Conservation (phyloP, 2,113 vertebrate genomes). For the Ctenodactylus gundi region DNA sequence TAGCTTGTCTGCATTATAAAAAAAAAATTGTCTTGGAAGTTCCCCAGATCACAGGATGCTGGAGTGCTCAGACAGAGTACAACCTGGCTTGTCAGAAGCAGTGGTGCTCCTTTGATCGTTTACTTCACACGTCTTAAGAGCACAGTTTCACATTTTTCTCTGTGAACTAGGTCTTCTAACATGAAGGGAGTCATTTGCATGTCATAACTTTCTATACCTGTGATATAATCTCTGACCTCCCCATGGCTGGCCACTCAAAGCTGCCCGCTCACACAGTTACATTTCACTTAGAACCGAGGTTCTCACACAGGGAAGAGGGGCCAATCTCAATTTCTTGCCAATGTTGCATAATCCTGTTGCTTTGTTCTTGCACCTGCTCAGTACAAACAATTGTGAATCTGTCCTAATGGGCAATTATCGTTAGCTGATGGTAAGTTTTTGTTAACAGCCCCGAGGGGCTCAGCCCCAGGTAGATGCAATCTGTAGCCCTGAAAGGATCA, state of each 20-base stretch:
- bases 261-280: background rate
- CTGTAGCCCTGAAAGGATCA: background rate
- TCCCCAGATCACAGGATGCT: background rate
- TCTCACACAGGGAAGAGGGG: conserved; percentile 1
- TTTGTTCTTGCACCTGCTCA: conserved; percentile 3
- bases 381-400: background rate
- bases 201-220: background rate
- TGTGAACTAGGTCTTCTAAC: background rate
- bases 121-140: background rate
- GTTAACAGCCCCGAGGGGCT: background rate
- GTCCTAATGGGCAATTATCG: conserved; percentile 8
- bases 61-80: background rate
- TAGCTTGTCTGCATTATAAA: background rate
- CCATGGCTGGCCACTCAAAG: background rate
- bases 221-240: background rate
- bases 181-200: conserved; percentile 30
- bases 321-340: background rate
- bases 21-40: background rate
- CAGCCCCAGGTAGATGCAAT: background rate
- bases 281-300: background rate
- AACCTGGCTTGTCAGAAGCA: background rate
- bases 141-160: background rate
- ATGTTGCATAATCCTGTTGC: background rate
- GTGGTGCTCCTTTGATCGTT: background rate
- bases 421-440: background rate